Base-by-base conservation (phyloP, 2,113 vertebrate genomes). In the Mohoua ochrocephala region DNA sequence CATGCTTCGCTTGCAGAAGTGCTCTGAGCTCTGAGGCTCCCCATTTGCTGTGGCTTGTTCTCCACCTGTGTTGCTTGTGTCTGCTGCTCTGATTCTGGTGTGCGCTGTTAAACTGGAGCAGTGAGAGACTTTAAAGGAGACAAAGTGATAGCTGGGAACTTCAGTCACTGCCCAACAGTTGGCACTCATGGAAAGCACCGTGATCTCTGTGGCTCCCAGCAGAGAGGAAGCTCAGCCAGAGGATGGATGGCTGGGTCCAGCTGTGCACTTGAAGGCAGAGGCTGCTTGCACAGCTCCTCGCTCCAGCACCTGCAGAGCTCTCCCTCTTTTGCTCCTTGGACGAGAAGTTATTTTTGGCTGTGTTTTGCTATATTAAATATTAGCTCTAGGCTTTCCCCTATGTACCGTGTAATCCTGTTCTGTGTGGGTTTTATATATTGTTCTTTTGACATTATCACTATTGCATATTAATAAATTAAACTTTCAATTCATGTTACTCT, bases 391-490 rank as follows among this genome's bases (percentile, higher is more conserved):
- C 88, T 96, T 97, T 97, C 80, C 92, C 77, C 71, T 84, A 84
- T 65, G 93, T 86, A 78, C 80, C 2, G 6, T 63, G 79, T 96
- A 95, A 96, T 97, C 95, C 92, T 87, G 56, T 92, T 94, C 93
- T 89, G 86, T 75, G 87, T 65, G 94, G 73, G 76, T 44, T 95
- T 96, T 95, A 93, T 84, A 94, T 93, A 93, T 94, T 97, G 88
- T 97, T 95, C 94, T 97, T 97, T 93, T 93, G 94, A 92, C 92
- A 94, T 96, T 96, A 93, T 97, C 94, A 93, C 91, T 87, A 87
- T 92, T 94, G 86, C 94, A 89, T 97, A 94, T 94, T 96, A 96
- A 95, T 96, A 94, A 93, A 97, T 95, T 97, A 91, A 96, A 93
- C 96, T 92, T 97, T 50, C 91, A 91, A 95, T 96, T 96, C 92